phyloP scores from a whole-genome alignment of 2,797 vertebrate species.

The Myotis planiceps region DNA sequence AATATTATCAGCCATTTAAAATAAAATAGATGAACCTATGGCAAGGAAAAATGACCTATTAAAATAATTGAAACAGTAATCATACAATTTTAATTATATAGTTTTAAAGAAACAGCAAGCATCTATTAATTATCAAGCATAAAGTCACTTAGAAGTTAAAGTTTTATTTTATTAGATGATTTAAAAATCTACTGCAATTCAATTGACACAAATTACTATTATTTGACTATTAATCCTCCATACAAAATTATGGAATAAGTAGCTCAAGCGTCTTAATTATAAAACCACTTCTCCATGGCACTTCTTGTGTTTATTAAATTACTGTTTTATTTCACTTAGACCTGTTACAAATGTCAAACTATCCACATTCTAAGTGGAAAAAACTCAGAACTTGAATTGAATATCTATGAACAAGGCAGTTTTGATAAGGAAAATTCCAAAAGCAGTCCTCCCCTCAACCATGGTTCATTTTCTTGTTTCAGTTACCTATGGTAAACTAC shows the following conservation, averaged over 20 bases:
- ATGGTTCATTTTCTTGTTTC: background rate
- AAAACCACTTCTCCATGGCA: background rate
- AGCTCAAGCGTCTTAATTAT: background rate
- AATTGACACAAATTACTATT: background rate
- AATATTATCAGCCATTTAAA: background rate
- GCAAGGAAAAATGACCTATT: background rate
- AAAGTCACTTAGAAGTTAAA: background rate
- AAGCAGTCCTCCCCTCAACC: background rate
- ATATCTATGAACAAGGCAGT: background rate
- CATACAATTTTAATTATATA: background rate
- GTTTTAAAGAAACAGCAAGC: constrained; percentile 23
- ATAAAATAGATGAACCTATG: background rate
- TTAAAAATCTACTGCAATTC: background rate
- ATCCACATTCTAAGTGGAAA: constrained; percentile 41
- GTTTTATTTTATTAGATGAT: background rate
- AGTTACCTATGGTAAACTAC: background rate
- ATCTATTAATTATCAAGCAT: background rate
- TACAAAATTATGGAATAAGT: constrained; percentile 16
- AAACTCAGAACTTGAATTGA: constrained; percentile 20
- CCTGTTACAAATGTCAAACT: constrained; percentile 59
- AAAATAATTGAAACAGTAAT: background rate
- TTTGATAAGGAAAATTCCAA: constrained; percentile 31
- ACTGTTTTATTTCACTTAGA: constrained; percentile 59
- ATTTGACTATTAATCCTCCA: background rate
- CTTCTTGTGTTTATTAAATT: constrained; percentile 16